These are phyloP conservation scores for Raja brachyura DNA, from an alignment of 2,113 vertebrate genomes.

Conservation along the genomic window DNA sequence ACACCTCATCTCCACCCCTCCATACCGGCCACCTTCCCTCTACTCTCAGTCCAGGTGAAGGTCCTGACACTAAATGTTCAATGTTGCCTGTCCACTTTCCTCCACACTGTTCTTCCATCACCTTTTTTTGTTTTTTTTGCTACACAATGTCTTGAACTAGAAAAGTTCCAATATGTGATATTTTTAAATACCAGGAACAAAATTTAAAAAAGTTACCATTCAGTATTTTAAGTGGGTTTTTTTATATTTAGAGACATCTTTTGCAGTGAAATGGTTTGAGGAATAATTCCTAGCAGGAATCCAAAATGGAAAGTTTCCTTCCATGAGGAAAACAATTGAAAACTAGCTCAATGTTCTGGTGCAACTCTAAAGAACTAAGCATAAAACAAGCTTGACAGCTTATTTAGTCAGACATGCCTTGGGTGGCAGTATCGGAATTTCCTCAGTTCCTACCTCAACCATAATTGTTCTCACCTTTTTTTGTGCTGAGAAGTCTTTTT, in stretches of 20 bases:
- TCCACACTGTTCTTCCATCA: too few relatives aligned
- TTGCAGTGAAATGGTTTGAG: not conserved
- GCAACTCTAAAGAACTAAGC: not conserved
- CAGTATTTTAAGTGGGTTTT: not conserved
- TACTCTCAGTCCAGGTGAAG: too few relatives aligned
- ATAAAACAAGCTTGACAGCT: not conserved
- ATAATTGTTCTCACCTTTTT: too few relatives aligned
- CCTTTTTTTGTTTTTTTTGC: too few relatives aligned
- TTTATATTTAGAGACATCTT: not conserved
- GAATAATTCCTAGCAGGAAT: not conserved
- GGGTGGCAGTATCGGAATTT: not conserved
- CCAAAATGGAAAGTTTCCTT: not conserved
- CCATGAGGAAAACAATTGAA: not conserved
- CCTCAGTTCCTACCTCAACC: not conserved
- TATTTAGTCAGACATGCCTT: not conserved
- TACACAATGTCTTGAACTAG: not conserved
- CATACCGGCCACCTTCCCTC: too few relatives aligned
- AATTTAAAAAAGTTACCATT: not conserved
- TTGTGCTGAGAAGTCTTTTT: not conserved
- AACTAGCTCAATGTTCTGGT: too few relatives aligned
- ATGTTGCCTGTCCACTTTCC: too few relatives aligned
- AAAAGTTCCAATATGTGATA: not conserved
- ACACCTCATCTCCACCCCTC: too few relatives aligned
- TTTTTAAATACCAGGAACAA: not conserved
- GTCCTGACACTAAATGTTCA: too few relatives aligned